Percentiles rank a stretch among this genome's conserved stretches.
Conservation (phyloP, 2,113 vertebrate species). For the Typhlomys cinereus region DNA sequence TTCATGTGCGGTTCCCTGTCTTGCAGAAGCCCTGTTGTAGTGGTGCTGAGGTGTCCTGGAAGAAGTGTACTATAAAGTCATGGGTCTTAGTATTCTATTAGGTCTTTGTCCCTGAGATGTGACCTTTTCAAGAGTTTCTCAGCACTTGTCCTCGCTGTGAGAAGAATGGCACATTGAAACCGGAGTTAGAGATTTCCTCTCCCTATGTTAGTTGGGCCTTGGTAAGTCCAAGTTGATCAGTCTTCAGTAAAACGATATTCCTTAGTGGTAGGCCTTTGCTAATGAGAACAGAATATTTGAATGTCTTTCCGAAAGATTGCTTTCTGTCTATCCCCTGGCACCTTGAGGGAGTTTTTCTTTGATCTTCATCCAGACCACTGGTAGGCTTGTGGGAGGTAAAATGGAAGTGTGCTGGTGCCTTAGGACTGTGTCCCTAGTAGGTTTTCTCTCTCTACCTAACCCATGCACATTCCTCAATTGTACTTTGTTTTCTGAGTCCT, state of each 20-base stretch:
- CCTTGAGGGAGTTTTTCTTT: background rate
- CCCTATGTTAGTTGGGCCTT: background rate
- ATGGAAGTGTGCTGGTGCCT: background rate
- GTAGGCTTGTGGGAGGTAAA: background rate
- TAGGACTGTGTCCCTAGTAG: background rate
- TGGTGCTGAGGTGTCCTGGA: background rate
- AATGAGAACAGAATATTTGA: background rate
- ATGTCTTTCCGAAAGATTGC: background rate
- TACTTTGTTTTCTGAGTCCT: background rate
- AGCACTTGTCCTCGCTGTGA: background rate
- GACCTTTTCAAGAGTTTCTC: background rate
- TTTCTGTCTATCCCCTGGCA: background rate
- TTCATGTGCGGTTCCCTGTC: background rate
- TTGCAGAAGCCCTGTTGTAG: background rate
- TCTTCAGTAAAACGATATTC: slow-evolving; percentile 18
- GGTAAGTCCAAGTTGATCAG: background rate
- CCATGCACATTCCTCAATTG: background rate
- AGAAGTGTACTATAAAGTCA: background rate
- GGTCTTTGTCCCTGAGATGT: background rate
- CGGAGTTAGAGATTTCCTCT: background rate
- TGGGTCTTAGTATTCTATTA: slow-evolving; percentile 3
- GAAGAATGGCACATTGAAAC: background rate
- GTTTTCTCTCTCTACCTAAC: background rate
- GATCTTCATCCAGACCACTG: background rate
- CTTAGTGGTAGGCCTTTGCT: background rate